These are phyloP conservation scores for Amitus sp. DNA, from an alignment of 2,888 invertebrate species.

Conservation along the genomic window DNA sequence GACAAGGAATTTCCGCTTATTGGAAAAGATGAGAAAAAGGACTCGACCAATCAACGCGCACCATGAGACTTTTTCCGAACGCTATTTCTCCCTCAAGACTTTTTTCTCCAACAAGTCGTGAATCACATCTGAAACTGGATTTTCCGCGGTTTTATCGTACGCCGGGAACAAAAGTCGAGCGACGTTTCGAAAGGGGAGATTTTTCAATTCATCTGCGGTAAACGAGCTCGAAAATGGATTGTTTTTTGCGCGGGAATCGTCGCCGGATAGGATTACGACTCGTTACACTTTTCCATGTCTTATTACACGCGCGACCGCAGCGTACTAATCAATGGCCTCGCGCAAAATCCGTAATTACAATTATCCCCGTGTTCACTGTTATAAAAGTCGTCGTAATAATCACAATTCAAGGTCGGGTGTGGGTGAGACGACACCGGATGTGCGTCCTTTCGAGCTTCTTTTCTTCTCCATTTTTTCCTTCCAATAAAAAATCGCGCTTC, in stretches of 20 bases:
- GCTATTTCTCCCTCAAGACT: no score
- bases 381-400: slow-evolving; percentile 8
- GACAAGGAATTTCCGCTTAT: no score
- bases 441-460: neutral
- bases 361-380: slow-evolving; percentile 26
- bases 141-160: no score
- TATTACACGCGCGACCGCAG: slow-evolving; percentile 7
- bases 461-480: neutral
- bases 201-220: no score
- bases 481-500: neutral
- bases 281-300: slow-evolving; percentile 4
- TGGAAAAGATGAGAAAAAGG: no score
- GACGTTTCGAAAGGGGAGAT: no score
- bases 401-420: slow-evolving; percentile 10
- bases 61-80: no score
- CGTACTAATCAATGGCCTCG: slow-evolving; percentile 9
- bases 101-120: no score
- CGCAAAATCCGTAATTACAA: slow-evolving; percentile 28
- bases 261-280: neutral
- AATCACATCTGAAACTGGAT: no score
- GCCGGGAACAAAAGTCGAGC: no score
- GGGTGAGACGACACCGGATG: slow-evolving; percentile 9
- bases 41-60: no score
- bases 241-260: neutral
- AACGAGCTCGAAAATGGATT: no score